phyloP scores from a whole-genome alignment of 2,113 vertebrate genomes.

The Tapirus terrestris region DNA sequence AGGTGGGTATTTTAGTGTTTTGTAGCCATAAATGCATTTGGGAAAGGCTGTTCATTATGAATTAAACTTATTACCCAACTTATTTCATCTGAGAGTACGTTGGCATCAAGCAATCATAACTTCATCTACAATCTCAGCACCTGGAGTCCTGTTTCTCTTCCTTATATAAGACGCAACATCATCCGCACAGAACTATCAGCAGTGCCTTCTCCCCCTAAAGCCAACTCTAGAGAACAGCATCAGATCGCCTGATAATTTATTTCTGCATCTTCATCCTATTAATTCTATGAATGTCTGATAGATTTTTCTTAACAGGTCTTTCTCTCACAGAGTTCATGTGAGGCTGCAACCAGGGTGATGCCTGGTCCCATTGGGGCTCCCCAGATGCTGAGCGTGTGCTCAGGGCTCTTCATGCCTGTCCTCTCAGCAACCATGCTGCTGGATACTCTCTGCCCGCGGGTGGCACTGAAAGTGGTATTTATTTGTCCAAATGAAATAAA shows the following conservation, averaged over 20 bases:
- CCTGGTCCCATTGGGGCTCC: background rate
- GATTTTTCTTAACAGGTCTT: background rate
- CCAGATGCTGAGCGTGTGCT: background rate
- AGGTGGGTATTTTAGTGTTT: background rate
- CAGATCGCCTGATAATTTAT: background rate
- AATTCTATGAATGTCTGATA: background rate
- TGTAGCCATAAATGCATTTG: background rate
- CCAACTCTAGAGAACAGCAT: background rate
- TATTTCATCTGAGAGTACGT: background rate
- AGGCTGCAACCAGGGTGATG: background rate
- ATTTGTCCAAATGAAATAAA: too few species aligned
- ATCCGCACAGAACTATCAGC: background rate
- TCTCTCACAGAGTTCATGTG: background rate
- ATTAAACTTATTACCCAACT: background rate
- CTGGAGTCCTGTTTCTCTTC: background rate
- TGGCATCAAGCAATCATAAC: background rate
- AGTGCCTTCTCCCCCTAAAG: background rate
- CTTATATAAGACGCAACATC: background rate
- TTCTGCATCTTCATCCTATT: background rate
- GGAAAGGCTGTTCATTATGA: background rate
- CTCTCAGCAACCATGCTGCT: background rate
- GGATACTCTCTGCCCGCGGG: too few species aligned
- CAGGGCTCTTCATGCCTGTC: background rate
- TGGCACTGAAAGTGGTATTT: too few species aligned
- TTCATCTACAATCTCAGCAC: background rate